A percentile compares a stretch with the other conserved stretches of the same genome.
These are phyloP conservation scores for Hydriomena furcata DNA, from an alignment of 2,888 invertebrate species.

Conservation along the genomic window DNA sequence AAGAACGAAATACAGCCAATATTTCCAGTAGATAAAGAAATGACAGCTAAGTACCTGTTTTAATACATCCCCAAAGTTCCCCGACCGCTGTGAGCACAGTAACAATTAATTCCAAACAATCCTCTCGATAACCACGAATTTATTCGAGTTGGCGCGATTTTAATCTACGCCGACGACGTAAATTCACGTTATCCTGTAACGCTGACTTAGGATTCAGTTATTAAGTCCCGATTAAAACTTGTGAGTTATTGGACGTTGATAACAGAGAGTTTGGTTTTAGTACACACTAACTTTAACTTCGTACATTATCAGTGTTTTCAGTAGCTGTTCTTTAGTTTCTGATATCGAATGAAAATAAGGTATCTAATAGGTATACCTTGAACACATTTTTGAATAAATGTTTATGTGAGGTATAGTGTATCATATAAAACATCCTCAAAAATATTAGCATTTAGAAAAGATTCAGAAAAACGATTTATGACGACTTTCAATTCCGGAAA, in stretches of 20 bases:
- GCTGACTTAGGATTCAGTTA: constrained; percentile 38
- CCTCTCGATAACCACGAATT: constrained; percentile 29
- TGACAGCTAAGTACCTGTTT: neutral
- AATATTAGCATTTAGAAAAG: too few relatives aligned
- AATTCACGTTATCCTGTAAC: constrained; percentile 35
- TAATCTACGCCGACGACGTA: constrained; percentile 34
- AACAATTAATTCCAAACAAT: constrained; percentile 31
- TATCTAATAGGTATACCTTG: too few relatives aligned
- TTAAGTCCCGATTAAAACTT: constrained; percentile 40
- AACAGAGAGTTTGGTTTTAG: constrained; percentile 23
- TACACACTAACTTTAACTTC: constrained; percentile 1
- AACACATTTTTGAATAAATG: too few relatives aligned
- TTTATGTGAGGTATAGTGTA: too few relatives aligned
- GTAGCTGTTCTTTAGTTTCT: neutral
- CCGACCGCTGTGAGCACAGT: constrained; percentile 19
- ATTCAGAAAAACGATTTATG: too few relatives aligned
- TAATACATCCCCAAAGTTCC: constrained; percentile 5
- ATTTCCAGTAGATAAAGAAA: neutral
- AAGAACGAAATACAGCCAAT: too few relatives aligned
- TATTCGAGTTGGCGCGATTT: constrained; percentile 36
- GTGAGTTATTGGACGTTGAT: constrained; percentile 33
- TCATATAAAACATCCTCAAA: too few relatives aligned
- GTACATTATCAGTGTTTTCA: neutral
- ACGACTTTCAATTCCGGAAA: too few relatives aligned
- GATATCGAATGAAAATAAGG: too few relatives aligned